Base-by-base conservation (phyloP, 2,113 vertebrate genomes). In the Melanostigma gelatinosum region DNA sequence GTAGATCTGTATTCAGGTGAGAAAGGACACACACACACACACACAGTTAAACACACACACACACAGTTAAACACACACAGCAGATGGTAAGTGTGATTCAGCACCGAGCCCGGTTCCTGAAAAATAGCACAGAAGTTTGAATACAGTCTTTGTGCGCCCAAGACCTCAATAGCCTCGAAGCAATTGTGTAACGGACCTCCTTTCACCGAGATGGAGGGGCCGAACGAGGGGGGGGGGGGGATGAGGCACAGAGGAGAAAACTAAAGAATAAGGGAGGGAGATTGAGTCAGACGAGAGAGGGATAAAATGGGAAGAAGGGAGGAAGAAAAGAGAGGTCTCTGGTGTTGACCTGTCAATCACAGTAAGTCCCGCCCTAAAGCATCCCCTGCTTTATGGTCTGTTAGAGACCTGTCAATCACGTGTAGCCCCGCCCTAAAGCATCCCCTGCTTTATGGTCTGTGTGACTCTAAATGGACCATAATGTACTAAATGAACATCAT, bases 91-190 rank as follows among this genome's bases (percentile, higher is more conserved):
- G 86, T 84, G 75, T 34, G n/a, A 85, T 83, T 85, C 80, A 80
- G 57, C 52, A 20, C 66, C 11, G 80, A 86, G 79, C 80, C 74
- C 24, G 27, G 62, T 64, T 74, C 73, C 84, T 85, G 81, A 85
- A 89, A 88, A 89, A 85, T 87, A 88, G 86, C 82, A 85, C 85
- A 84, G 83, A 77, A 82, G 80, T 85, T 88, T 89, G 88, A 90
- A 90, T 88, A 60, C 81, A 75, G 78, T 84, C 86, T 88, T 90
- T 90, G 88, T 90, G 81, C 32, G 27, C 27, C 6, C 81, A 48
- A 74, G 89, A 86, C 85, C 87, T 88, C 85, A 89, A 82, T 86
- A 80, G 85, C 71, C 79, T 75, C 66, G 42, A 77, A 79, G 52
- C 86, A 79, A 87, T 88, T 89, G 90, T 89, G 88, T 85, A 88